Percentiles rank a stretch among this genome's conserved stretches.
Evolutionary conservation across 2,888 invertebrate genomes (phyloP).

Genomic region (Agrilus cyanescens): DNA sequence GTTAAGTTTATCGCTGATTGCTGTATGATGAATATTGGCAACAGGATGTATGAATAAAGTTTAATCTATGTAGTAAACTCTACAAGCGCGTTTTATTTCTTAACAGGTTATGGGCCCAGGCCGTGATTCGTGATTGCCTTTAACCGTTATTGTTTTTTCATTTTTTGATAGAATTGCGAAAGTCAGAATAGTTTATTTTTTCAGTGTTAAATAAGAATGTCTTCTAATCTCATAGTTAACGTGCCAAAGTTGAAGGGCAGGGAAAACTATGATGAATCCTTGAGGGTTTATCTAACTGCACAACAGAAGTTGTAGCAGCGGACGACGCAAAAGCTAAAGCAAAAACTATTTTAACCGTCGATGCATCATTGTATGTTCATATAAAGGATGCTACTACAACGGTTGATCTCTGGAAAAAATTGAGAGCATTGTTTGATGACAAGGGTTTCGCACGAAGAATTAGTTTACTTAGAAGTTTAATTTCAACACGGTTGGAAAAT

Average conservation of each 20-base stretch:
- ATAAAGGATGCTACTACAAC: constrained; percentile 16
- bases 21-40: no score
- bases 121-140: background rate
- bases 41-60: no score
- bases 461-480: constrained; percentile 14
- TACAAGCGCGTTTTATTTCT: background rate
- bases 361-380: constrained; percentile 18
- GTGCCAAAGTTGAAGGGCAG: constrained; percentile 13
- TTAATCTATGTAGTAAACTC: no score
- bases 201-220: constrained; percentile 6
- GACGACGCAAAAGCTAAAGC: constrained; percentile 12
- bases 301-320: constrained; percentile 8
- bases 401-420: constrained; percentile 16
- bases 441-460: constrained; percentile 17
- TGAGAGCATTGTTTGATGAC: constrained; percentile 17
- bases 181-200: background rate
- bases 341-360: constrained; percentile 15
- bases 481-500: constrained; percentile 10
- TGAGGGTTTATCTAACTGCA: constrained; percentile 12
- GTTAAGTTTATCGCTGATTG: no score
- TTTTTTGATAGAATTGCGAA: background rate
- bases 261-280: constrained; percentile 18
- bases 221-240: constrained; percentile 7
- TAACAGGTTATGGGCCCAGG: constrained; percentile 9
- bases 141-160: background rate